These are phyloP conservation scores for Rhabdomys pumilio DNA, from an alignment of 2,797 vertebrate genomes.

Conservation along the genomic window DNA sequence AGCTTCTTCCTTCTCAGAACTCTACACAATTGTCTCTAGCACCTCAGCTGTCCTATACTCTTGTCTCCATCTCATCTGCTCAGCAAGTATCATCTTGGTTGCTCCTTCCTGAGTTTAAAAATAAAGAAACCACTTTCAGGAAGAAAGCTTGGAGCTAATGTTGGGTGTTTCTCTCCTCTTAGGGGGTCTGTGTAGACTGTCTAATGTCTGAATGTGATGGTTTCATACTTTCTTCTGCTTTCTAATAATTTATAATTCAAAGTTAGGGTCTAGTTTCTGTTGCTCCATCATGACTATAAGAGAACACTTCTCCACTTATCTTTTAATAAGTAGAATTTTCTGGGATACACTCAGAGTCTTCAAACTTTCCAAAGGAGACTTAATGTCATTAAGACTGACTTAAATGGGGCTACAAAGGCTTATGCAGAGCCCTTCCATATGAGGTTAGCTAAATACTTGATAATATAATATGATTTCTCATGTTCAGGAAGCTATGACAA, in stretches of 20 bases:
- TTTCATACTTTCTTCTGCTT: neutral
- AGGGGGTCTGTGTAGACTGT: neutral
- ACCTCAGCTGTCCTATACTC: neutral
- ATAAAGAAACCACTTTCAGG: constrained; percentile 28
- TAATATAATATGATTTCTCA: neutral
- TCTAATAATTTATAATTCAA: neutral
- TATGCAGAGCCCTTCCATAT: neutral
- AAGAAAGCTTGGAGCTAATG: constrained; percentile 2
- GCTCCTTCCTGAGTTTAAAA: neutral
- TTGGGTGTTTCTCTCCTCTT: constrained; percentile 38
- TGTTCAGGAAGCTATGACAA: neutral
- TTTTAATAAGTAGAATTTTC: neutral
- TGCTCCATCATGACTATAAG: neutral
- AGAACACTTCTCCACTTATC: neutral
- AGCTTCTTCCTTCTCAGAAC: neutral
- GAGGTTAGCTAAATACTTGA: neutral
- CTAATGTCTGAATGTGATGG: neutral
- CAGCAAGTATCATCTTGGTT: neutral
- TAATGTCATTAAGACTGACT: constrained; percentile 8
- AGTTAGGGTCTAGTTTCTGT: neutral
- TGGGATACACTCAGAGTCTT: neutral
- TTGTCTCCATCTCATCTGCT: neutral
- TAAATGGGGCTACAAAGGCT: neutral
- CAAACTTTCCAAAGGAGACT: constrained; percentile 53
- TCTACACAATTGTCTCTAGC: neutral